phyloP scores from a whole-genome alignment of 1,140 invertebrate genomes.

The Hesperophylax magnus region DNA sequence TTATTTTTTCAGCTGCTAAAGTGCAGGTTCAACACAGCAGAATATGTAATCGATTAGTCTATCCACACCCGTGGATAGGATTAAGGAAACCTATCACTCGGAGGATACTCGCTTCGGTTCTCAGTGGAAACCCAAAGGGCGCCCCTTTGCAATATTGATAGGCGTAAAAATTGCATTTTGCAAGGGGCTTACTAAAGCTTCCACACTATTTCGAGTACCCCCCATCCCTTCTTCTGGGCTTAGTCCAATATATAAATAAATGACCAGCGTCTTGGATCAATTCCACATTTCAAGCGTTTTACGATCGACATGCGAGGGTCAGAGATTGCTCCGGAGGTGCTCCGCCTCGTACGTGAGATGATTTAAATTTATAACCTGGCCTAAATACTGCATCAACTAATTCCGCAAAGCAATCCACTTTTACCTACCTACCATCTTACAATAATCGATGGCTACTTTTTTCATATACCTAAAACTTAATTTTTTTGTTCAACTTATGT shows the following conservation, averaged over 20 bases:
- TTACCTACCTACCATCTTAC: too few species aligned
- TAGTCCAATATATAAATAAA: slow-evolving; percentile 54
- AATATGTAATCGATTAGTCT: slow-evolving; percentile 30
- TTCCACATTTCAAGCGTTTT: slow-evolving; percentile 56
- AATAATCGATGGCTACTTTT: too few species aligned
- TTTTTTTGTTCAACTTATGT: too few species aligned
- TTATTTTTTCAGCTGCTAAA: not conserved
- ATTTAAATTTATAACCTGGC: slow-evolving; percentile 10
- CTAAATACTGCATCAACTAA: too few species aligned
- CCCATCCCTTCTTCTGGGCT: not conserved
- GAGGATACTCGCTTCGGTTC: slow-evolving; percentile 14
- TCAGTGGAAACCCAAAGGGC: not conserved
- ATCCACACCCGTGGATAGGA: not conserved
- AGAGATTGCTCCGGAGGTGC: slow-evolving; percentile 43
- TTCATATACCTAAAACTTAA: too few species aligned
- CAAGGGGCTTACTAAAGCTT: not conserved
- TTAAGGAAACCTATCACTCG: slow-evolving; percentile 19
- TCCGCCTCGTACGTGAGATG: slow-evolving; percentile 43
- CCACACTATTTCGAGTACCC: not conserved
- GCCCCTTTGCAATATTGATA: slow-evolving; percentile 50
- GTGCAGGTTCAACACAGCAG: slow-evolving; percentile 12
- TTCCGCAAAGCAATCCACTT: too few species aligned
- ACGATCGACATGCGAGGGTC: slow-evolving; percentile 44
- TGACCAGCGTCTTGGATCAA: slow-evolving; percentile 54
- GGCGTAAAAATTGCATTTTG: slow-evolving; percentile 56